These are phyloP conservation scores for Acanthoscelides obtectus DNA, from an alignment of 2,888 invertebrate species.

Conservation along the genomic window DNA sequence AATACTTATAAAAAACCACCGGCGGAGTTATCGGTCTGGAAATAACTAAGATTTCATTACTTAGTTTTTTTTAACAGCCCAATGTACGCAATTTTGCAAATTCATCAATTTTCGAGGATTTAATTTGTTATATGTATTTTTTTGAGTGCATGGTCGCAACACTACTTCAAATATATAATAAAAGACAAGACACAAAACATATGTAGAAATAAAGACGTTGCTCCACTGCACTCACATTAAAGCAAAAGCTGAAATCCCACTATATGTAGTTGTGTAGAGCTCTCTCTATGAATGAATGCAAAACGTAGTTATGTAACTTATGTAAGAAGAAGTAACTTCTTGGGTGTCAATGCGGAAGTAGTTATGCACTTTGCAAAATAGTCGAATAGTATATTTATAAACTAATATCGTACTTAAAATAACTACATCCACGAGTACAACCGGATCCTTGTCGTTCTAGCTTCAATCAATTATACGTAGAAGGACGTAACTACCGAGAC, in stretches of 20 bases:
- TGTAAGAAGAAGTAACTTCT: neutral
- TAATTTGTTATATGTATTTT: no score
- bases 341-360: neutral
- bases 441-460: neutral
- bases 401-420: neutral
- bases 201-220: no score
- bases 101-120: no score
- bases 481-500: neutral
- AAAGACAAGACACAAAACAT: no score
- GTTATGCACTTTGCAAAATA: neutral
- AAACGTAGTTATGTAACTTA: neutral
- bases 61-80: no score
- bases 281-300: neutral
- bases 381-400: neutral
- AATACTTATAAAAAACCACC: no score
- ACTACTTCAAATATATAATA: no score
- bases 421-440: neutral
- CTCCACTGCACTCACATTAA: no score
- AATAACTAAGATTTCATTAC: no score
- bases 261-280: neutral
- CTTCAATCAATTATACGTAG: neutral
- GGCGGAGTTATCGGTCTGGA: no score
- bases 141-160: no score
- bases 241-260: neutral
- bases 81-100: no score